Base-by-base conservation (phyloP, 2,797 vertebrate genomes). In the Sebastes matsubarae region DNA sequence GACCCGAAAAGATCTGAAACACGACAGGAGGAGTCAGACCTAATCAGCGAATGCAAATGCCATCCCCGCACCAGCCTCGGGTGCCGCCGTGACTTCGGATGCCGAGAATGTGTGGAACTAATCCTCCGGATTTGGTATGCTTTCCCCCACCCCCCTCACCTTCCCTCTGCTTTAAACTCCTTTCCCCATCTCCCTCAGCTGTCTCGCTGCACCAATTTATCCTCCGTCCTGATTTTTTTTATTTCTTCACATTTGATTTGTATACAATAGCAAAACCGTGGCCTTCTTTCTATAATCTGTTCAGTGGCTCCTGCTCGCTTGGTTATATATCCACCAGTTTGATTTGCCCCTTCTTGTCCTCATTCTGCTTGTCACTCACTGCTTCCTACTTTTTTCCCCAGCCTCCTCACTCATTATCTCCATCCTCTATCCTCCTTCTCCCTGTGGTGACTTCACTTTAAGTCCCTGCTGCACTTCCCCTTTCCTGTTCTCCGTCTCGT, bases 31-130 rank as follows among this genome's bases (percentile, higher is more conserved):
- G 72, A 84, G 74, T 89, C 76, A 60, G 74, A 80, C 76, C 66
- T 87, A 75, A 92, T 92, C 81, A 72, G 54, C 9, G 75, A 81
- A 90, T 89, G 89, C 85, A 90, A 91, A 92, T 87, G 81, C 63
- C 58, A 61, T 83, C 79, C 61, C 32, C 2, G 27, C 71, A 68
- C 50, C 64, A 84, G 84, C 84, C 83, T 80, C 32, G 63, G 80
- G 85, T 84, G 64, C 75, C 16, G 76, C 80, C 22, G 64, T 59
- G 68, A 83, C 80, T 69, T 70, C 8, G 66, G 82, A 82, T 92
- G 82, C 84, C 75, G 88, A 85, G 79, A 87, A 87, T 81, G 75
- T 85, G 88, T 87, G 88, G 54, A 91, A 87, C 87, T 94, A 92
- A 94, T 93, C 89, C 86, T 66, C 8, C 2, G 70, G 80, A 89